phyloP scores from a whole-genome alignment of 1,140 invertebrate species.

The Drosophila triauraria region DNA sequence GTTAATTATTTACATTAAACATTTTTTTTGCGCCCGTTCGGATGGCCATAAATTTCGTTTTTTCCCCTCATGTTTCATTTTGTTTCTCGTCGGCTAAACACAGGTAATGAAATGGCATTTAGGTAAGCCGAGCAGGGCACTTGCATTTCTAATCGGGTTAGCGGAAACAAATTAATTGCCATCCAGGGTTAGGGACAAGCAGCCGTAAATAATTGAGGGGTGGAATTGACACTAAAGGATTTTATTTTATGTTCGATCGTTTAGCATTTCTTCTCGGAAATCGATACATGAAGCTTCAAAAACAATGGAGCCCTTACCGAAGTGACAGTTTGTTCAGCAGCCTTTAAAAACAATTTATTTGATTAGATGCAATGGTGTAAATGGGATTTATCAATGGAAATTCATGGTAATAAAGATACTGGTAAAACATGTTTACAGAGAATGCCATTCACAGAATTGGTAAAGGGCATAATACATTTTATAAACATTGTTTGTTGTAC shows the following conservation, averaged over 20 bases:
- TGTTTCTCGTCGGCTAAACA: conserved; percentile 30
- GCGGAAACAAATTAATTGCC: conserved; percentile 26
- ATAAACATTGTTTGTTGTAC: not conserved
- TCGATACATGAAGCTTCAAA: not conserved
- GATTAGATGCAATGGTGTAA: not conserved
- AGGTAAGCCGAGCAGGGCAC: conserved; percentile 42
- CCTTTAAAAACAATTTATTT: not conserved
- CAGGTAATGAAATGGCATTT: conserved; percentile 67
- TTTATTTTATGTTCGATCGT: conserved; percentile 3
- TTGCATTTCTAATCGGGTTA: conserved; percentile 29
- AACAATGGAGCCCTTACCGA: not conserved
- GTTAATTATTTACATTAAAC: conserved; percentile 77
- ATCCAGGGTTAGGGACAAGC: not conserved
- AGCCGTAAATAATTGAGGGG: conserved; percentile 2
- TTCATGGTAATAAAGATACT: conserved; percentile 1
- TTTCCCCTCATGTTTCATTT: conserved; percentile 38
- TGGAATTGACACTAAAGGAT: conserved; percentile 1
- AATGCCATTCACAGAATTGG: not conserved
- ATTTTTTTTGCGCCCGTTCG: conserved; percentile 29
- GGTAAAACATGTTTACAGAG: too few relatives aligned
- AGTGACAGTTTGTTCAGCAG: not conserved
- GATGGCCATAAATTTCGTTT: conserved; percentile 44
- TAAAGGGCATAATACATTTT: not conserved
- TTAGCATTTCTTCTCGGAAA: not conserved
- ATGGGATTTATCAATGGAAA: not conserved